These are phyloP conservation scores for Hartigia nigra DNA, from an alignment of 2,888 invertebrate species.

Conservation along the genomic window DNA sequence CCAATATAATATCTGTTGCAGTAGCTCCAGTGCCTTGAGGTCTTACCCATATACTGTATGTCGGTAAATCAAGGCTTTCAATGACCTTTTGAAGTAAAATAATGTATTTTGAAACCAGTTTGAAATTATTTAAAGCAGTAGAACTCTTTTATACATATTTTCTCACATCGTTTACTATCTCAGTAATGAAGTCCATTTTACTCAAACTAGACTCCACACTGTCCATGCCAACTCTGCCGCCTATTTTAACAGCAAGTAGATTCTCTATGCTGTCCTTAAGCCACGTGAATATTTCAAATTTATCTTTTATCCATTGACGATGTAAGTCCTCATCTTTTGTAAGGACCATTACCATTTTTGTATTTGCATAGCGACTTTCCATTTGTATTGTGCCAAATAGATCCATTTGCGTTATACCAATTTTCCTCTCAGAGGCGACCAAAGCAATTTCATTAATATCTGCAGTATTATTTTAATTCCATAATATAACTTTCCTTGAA, in stretches of 20 bases:
- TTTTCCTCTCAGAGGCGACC: constrained; percentile 47
- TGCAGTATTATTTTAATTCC: constrained; percentile 28
- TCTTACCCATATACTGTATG: constrained; percentile 24
- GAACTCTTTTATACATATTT: not conserved
- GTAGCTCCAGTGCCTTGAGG: constrained; percentile 28
- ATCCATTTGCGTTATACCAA: constrained; percentile 62
- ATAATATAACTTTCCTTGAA: not conserved
- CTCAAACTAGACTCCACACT: constrained; percentile 29
- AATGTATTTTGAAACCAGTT: not conserved
- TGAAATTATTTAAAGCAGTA: not conserved
- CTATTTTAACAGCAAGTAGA: constrained; percentile 41
- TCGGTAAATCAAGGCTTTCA: constrained; percentile 30
- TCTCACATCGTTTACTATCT: constrained; percentile 40
- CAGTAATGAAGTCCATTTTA: constrained; percentile 31
- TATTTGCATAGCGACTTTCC: constrained; percentile 56
- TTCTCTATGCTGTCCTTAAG: constrained; percentile 44
- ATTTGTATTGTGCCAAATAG: constrained; percentile 61
- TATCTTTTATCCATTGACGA: constrained; percentile 50
- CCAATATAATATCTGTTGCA: constrained; percentile 28
- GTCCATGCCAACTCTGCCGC: constrained; percentile 4
- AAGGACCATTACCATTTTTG: constrained; percentile 59
- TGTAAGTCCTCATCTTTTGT: constrained; percentile 58
- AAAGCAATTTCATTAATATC: constrained; percentile 58
- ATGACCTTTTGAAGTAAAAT: constrained; percentile 23
- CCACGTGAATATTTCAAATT: constrained; percentile 50